Base-by-base conservation (phyloP, 2,797 vertebrate species). In the Pogoniulus pusillus region DNA sequence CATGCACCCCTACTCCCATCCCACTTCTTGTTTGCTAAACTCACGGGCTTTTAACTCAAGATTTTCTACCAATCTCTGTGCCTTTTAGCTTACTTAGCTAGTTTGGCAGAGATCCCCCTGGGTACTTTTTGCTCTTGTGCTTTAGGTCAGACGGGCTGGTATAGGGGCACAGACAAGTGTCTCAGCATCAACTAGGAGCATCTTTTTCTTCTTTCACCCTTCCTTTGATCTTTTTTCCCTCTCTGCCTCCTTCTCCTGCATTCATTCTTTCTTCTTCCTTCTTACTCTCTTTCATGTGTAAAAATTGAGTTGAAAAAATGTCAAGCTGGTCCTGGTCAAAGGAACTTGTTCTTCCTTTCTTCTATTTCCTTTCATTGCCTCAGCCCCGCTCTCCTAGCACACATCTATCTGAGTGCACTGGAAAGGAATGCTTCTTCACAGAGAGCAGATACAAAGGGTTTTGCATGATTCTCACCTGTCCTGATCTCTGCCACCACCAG, bases 321-420 rank as follows among this genome's bases (percentile, higher is more conserved):
- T 89, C 88, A 93, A 64, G 70, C 84, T 89, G 62, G 24, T 87
- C 79, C 47, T 94, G 86, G 95, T 95, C 76, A 93, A 94, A 95
- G 70, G 85, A 93, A 80, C 75, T 90, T 78, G 47, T 72, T 93
- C 90, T 89, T 26, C 32, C 23, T 93, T 89, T 93, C 62, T 94
- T 91, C 66, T 41, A 23, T 30, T 92, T 83, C 35, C 34, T 88
- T 85, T 91, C 79, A 86, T 74, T 92, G 79, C 47, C 43, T 84
- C 27, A 16, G 53, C 32, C 51, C 39, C 43, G 30, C 34, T 80
- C 37, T 90, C 63, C 58, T 55, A 60, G 53, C 59, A 57, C 16
- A 11, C 2, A 0, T 85, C 85, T 86, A 71, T 30, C 35, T 43
- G 45, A 41, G 53, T 41, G 65, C 4, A 0, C 43, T 70, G 66